Conservation (phyloP, 2,113 vertebrate species). For the Glaucidium brasilianum region DNA sequence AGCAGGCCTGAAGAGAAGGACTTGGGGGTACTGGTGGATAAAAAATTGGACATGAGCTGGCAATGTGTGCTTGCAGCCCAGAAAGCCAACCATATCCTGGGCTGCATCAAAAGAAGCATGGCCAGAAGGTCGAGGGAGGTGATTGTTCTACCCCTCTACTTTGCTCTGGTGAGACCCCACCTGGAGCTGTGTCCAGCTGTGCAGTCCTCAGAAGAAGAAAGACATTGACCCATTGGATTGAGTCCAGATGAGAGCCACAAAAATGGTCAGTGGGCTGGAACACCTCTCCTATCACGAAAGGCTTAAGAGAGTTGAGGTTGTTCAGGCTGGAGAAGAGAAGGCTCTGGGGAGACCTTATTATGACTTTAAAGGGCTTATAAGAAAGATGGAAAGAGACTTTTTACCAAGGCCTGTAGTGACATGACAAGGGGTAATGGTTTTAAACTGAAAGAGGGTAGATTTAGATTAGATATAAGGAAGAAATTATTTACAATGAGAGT, state of each 20-base stretch:
- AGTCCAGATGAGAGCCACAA: neutral
- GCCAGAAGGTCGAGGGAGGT: neutral
- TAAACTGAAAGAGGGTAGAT: neutral
- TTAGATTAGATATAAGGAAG: neutral
- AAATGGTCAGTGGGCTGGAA: neutral
- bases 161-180: neutral
- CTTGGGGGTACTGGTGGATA: neutral
- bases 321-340: neutral
- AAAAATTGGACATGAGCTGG: neutral
- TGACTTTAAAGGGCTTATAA: neutral
- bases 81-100: neutral
- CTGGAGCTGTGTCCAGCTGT: neutral
- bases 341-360: neutral
- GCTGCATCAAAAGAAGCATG: neutral
- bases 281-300: neutral
- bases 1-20: neutral
- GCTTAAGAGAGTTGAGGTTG: neutral
- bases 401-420: neutral
- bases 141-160: neutral
- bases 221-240: neutral
- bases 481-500: neutral
- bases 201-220: neutral
- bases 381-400: neutral
- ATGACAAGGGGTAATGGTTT: neutral
- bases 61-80: neutral